Conservation (phyloP, 2,888 invertebrate species). For the Caenorhabditis japonica region DNA sequence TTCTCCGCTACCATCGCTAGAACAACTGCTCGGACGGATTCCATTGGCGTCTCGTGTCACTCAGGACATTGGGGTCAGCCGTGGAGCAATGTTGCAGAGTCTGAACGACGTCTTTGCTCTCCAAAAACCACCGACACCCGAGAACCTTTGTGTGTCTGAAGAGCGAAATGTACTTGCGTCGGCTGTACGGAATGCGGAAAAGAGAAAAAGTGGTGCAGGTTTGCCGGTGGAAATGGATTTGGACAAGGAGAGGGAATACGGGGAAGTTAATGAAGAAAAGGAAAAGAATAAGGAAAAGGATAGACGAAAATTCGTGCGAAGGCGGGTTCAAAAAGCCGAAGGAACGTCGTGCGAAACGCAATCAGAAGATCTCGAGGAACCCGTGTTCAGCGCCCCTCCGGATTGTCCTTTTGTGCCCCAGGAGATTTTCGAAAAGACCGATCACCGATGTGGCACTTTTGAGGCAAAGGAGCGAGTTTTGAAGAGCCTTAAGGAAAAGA, state of each 20-base stretch:
- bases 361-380: conserved; percentile 13
- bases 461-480: conserved; percentile 63
- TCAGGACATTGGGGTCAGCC: conserved; percentile 45
- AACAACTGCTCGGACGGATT: conserved; percentile 40
- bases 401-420: conserved; percentile 53
- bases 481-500: conserved; percentile 59
- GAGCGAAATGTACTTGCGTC: conserved; percentile 61
- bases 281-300: conserved; percentile 16
- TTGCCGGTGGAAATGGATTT: conserved; percentile 9
- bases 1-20: conserved; percentile 38
- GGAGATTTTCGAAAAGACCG: conserved; percentile 44
- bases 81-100: conserved; percentile 59
- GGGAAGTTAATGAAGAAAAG: conserved; percentile 1
- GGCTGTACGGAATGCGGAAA: conserved; percentile 60
- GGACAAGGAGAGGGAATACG: conserved; percentile 13
- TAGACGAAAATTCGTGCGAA: conserved; percentile 12
- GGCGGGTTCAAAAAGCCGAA: conserved; percentile 23
- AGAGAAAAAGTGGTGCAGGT: conserved; percentile 43
- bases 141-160: conserved; percentile 46
- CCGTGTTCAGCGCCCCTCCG: conserved; percentile 33
- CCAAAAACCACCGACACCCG: conserved; percentile 46
- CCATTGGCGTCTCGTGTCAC: conserved; percentile 50
- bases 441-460: conserved; percentile 51
- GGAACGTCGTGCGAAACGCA: conserved; percentile 15
- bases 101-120: conserved; percentile 56